A percentile compares a stretch with the other conserved stretches of the same genome.
Conservation (phyloP, 2,888 invertebrate species). For the Ptycholaimellus sp. region DNA sequence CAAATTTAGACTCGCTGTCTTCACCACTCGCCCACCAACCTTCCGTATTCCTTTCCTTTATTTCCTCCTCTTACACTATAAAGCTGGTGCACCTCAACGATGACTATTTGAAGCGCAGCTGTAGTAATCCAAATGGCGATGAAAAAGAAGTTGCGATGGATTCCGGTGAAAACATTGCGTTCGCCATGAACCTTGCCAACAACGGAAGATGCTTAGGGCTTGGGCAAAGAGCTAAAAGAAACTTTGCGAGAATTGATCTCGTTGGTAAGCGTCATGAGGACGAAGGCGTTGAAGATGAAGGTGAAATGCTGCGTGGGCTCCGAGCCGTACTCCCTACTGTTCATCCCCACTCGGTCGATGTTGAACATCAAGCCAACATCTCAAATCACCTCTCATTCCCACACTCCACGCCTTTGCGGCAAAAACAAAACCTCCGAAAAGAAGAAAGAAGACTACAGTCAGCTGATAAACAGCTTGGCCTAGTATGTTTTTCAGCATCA, state of each 20-base stretch:
- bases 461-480: slow-evolving; percentile 88
- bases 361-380: no score
- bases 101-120: slow-evolving; percentile 52
- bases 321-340: no score
- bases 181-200: slow-evolving; percentile 99
- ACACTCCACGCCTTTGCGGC: no score
- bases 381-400: no score
- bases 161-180: slow-evolving; percentile 79
- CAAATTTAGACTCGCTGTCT: slow-evolving; percentile 59
- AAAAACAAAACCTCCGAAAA: slow-evolving; percentile 57
- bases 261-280: slow-evolving; percentile 98
- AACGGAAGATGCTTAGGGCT: no score
- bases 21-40: slow-evolving; percentile 51
- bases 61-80: no score
- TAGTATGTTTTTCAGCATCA: slow-evolving; percentile 34
- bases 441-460: slow-evolving; percentile 62
- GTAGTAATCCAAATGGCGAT: slow-evolving; percentile 89
- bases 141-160: no score
- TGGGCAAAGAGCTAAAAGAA: no score
- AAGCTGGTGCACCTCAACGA: no score
- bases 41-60: no score
- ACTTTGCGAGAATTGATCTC: slow-evolving; percentile 92
- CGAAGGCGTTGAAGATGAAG: slow-evolving; percentile 93
- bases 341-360: no score
- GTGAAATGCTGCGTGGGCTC: slow-evolving; percentile 86